A percentile compares a stretch with the other conserved stretches of the same genome.
Evolutionary conservation across 2,113 vertebrate genomes (phyloP).

Genomic region (Riparia riparia): DNA sequence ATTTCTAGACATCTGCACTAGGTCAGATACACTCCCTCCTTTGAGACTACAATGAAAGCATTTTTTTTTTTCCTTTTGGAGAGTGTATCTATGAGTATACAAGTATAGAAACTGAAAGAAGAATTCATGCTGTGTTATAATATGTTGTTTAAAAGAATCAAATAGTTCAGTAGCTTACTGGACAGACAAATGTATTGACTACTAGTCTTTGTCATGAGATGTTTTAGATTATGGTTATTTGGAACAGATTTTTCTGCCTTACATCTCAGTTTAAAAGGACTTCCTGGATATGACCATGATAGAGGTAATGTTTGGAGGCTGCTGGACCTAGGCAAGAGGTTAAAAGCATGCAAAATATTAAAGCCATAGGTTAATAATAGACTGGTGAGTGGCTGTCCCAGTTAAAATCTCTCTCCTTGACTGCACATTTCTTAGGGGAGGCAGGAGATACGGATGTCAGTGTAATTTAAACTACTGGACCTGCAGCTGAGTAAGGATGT

Average conservation of each 20-base stretch:
- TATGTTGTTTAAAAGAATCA: background rate
- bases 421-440: background rate
- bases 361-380: background rate
- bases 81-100: background rate
- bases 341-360: background rate
- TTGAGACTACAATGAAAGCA: background rate
- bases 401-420: background rate
- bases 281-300: background rate
- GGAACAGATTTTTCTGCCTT: background rate
- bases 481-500: background rate
- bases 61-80: background rate
- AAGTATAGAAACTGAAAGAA: conserved; percentile 18
- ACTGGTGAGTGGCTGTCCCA: background rate
- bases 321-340: background rate
- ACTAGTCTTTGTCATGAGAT: background rate
- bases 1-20: background rate
- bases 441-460: background rate
- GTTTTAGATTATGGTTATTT: background rate
- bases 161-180: conserved; percentile 2
- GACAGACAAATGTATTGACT: background rate
- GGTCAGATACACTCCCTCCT: background rate
- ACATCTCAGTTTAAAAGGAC: background rate
- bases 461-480: background rate
- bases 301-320: background rate
- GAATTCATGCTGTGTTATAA: background rate